phyloP scores from a whole-genome alignment of 2,797 vertebrate species.

The Scyliorhinus canicula region DNA sequence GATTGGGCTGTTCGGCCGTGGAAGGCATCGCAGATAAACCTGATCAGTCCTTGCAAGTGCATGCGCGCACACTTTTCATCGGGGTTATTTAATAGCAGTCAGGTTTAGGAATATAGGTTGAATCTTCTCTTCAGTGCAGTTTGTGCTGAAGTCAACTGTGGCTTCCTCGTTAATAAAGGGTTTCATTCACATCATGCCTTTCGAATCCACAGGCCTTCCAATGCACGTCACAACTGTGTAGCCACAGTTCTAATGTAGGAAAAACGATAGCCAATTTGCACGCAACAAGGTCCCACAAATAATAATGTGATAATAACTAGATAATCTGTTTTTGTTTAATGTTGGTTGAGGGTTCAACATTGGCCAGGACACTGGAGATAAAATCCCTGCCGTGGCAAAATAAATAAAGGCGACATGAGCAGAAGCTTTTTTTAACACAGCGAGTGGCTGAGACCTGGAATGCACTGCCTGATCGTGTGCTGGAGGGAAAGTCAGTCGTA shows the following conservation, averaged over 20 bases:
- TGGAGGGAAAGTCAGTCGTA: neutral
- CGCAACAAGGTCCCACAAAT: neutral
- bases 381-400: neutral
- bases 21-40: neutral
- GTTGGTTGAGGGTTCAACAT: neutral
- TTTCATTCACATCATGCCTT: neutral
- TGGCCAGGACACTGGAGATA: too few relatives aligned
- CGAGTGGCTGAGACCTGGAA: neutral
- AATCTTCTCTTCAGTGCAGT: too few relatives aligned
- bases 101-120: neutral
- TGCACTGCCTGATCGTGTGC: neutral
- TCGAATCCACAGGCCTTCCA: neutral
- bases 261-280: neutral
- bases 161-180: neutral
- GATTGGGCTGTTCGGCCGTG: neutral
- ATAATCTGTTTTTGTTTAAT: neutral
- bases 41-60: too few relatives aligned
- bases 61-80: too few relatives aligned
- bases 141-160: neutral
- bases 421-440: neutral
- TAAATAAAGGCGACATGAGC: neutral
- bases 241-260: neutral
- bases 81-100: neutral
- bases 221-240: neutral
- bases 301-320: neutral